Percentiles rank a stretch among this genome's conserved stretches.
These are phyloP conservation scores for Nannoperca australis DNA, from an alignment of 2,797 vertebrate species.

Conservation along the genomic window DNA sequence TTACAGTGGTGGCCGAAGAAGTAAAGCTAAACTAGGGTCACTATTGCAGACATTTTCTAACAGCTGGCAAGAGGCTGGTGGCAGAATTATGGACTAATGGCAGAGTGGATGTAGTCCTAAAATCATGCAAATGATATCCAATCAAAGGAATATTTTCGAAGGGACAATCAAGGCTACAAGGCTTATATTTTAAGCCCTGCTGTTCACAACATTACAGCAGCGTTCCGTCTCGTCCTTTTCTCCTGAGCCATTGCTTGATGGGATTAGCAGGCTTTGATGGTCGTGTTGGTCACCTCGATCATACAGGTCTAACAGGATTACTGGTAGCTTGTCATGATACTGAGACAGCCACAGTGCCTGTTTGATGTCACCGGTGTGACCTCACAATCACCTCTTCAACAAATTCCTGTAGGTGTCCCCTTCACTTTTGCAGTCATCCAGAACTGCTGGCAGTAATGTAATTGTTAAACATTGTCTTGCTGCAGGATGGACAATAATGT, in stretches of 20 bases:
- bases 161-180: not conserved
- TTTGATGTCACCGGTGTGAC: slow-evolving; percentile 5
- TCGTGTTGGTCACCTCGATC: slow-evolving; percentile 39
- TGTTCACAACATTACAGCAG: slow-evolving; percentile 6
- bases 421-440: not conserved
- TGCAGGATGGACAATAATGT: not conserved
- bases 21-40: not conserved
- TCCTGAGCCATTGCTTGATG: slow-evolving; percentile 26
- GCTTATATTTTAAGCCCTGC: not conserved
- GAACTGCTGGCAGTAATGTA: not conserved
- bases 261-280: slow-evolving; percentile 50
- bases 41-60: not conserved
- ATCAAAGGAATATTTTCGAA: slow-evolving; percentile 14
- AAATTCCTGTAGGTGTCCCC: not conserved
- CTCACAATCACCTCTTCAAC: slow-evolving; percentile 1
- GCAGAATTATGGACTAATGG: not conserved
- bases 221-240: not conserved
- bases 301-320: slow-evolving; percentile 55
- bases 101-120: not conserved
- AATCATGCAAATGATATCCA: slow-evolving; percentile 14
- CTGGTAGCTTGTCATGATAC: slow-evolving; percentile 18
- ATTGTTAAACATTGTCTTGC: not conserved
- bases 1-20: not conserved
- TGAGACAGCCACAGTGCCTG: not conserved
- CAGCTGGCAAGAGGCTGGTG: not conserved